Evolutionary conservation across 2,113 vertebrate genomes (phyloP).

Genomic region (Vireo altiloquus): DNA sequence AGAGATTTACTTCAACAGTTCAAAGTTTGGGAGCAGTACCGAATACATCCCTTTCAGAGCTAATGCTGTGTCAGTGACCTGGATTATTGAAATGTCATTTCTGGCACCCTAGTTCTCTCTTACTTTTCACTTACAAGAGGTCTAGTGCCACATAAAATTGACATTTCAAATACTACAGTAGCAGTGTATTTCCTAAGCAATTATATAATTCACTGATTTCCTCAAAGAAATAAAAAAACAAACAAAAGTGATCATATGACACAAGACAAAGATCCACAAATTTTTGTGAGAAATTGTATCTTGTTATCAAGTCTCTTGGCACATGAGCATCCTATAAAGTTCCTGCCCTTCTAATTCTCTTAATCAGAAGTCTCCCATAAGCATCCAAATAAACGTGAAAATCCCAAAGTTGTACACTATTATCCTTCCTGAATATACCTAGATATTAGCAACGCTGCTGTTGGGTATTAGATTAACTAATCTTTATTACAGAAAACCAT

Average conservation of each 20-base stretch:
- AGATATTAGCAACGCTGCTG: not conserved
- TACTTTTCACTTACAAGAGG: not conserved
- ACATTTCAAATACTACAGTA: not conserved
- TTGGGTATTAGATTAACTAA: not conserved
- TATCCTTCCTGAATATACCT: not conserved
- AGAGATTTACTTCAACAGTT: slow-evolving; percentile 18
- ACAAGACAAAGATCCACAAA: not conserved
- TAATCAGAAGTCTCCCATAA: not conserved
- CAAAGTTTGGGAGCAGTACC: not conserved
- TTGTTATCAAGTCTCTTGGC: not conserved
- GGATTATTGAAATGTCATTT: not conserved
- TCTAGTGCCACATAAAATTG: not conserved
- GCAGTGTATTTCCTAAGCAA: not conserved
- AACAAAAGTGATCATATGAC: not conserved
- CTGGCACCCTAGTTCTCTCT: not conserved
- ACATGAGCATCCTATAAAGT: not conserved
- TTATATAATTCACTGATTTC: not conserved
- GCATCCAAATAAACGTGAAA: not conserved
- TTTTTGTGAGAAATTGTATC: not conserved
- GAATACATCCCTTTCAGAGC: not conserved
- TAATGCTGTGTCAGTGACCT: not conserved
- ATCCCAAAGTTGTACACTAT: not conserved
- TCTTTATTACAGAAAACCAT: not conserved
- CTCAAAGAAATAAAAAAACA: not conserved
- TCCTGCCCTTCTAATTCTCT: not conserved